Base-by-base conservation (phyloP, 2,888 invertebrate species). In the Heliconius charithonia region DNA sequence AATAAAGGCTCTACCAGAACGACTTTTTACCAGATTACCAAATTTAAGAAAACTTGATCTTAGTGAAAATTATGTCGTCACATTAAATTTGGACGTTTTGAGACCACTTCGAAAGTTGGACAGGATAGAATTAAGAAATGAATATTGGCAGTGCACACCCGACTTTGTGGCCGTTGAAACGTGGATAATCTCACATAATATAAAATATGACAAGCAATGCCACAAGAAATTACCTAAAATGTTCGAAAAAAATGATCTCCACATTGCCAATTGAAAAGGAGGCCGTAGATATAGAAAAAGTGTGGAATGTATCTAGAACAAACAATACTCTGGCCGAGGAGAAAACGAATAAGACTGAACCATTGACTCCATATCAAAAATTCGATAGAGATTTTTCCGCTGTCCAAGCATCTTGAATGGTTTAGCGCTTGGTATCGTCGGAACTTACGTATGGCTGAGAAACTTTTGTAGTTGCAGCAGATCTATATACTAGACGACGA, bases 11-110 rank as follows among this genome's bases (percentile, higher is more conserved):
- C 83, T 97, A 71, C 94, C 95, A 9, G 88, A 91, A 0, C 89
- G 95, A 70, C 84, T 95, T 13, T 96, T 97, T 80, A 91, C 88
- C 13, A 91, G 95, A 74, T 78, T 96, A 71, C 96, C 96, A 0
- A 95, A 95, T 81, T 86, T 97, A 32, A 91, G 91, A 74, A 92
- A 94, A 75, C 84, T 97, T 76, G 96, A 97, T 86, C 85, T 97
- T 76, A 95, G 96, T 27, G 95, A 95, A 82, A 97, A 97, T 85
- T 95, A 96, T 81, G 89, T 97, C 81, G 91, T 96, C 22, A 93
- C 95, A 7, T 81, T 97, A 0, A 93, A 90, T 75, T 85, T 92
- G 0, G 92, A 93, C 37, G 91, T 95, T 0, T 89, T 97, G 7
- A 87, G 91, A 76, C 92, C 94, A 0, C 84, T 96, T 67, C 87